A percentile compares a stretch with the other conserved stretches of the same genome.
Evolutionary conservation across 2,888 invertebrate genomes (phyloP).

Genomic region (Agrotis puta): DNA sequence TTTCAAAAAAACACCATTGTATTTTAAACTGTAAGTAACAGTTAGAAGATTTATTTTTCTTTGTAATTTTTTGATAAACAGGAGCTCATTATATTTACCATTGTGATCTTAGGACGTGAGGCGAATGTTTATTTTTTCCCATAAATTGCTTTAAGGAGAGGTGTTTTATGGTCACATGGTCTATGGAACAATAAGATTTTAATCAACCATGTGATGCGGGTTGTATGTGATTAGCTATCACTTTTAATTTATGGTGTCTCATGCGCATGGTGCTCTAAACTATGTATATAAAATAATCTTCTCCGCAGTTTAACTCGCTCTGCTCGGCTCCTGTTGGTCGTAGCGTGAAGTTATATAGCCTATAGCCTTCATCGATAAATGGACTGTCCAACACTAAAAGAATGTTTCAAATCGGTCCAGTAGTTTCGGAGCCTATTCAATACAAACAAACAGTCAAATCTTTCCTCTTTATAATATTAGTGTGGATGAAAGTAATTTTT

Average conservation of each 20-base stretch:
- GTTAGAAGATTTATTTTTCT: slow-evolving; percentile 42
- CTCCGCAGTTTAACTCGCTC: no score
- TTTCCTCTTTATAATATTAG: no score
- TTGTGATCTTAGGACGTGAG: slow-evolving; percentile 77
- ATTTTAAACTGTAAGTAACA: slow-evolving; percentile 37
- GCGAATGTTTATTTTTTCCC: slow-evolving; percentile 71
- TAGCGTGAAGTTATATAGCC: no score
- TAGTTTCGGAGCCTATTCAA: no score
- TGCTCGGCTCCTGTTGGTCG: no score
- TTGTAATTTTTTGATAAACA: slow-evolving; percentile 49
- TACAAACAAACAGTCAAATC: no score
- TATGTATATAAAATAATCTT: slow-evolving; percentile 33
- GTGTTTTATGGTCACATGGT: slow-evolving; percentile 69
- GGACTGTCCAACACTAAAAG: no score
- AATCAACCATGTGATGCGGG: slow-evolving; percentile 64
- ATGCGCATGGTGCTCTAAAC: slow-evolving; percentile 48
- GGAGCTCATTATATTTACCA: slow-evolving; percentile 73
- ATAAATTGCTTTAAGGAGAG: slow-evolving; percentile 69
- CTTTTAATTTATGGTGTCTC: slow-evolving; percentile 51
- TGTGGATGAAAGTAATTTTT: no score
- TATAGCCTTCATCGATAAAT: no score
- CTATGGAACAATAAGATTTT: slow-evolving; percentile 72
- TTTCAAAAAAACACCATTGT: slow-evolving; percentile 11
- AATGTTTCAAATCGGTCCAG: no score
- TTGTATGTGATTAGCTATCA: slow-evolving; percentile 33